A percentile compares a stretch with the other conserved stretches of the same genome.
These are phyloP conservation scores for Neopelma chrysocephalum DNA, from an alignment of 2,797 vertebrate species.

Conservation along the genomic window DNA sequence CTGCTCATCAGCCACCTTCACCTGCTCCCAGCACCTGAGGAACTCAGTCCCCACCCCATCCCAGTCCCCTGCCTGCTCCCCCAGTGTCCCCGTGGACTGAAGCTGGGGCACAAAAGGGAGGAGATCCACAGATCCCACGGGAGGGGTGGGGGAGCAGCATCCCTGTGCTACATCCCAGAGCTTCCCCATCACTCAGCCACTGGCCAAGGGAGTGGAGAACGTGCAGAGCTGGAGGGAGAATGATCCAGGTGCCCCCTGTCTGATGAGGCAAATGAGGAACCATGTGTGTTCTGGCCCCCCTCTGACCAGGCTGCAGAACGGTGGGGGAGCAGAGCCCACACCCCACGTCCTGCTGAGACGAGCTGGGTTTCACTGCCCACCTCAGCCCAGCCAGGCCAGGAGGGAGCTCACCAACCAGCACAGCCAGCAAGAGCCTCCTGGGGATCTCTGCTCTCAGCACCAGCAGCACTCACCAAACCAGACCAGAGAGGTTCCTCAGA, in stretches of 20 bases:
- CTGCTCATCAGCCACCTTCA: background rate
- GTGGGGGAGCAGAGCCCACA: background rate
- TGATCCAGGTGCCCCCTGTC: background rate
- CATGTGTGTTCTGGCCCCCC: background rate
- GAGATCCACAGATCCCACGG: background rate
- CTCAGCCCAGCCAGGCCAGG: background rate
- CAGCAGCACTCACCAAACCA: background rate
- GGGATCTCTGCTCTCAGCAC: background rate
- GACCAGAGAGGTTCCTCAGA: background rate
- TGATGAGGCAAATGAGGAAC: background rate
- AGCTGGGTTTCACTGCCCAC: background rate
- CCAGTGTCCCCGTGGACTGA: background rate
- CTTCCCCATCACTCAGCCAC: background rate
- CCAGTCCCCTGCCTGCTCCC: background rate
- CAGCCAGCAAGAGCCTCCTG: background rate
- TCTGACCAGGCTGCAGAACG: background rate
- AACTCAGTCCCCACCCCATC: background rate
- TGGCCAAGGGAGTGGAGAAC: fast-evolving
- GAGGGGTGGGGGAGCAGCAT: background rate
- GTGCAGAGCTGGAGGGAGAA: background rate
- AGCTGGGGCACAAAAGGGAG: background rate
- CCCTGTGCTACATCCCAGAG: background rate
- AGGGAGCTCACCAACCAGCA: background rate
- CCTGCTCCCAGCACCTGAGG: background rate
- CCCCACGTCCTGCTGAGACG: background rate